Evolutionary conservation across 2,113 vertebrate genomes (phyloP), one percentile per base, ranked within the genome.

Genomic region (Scopus umbretta): DNA sequence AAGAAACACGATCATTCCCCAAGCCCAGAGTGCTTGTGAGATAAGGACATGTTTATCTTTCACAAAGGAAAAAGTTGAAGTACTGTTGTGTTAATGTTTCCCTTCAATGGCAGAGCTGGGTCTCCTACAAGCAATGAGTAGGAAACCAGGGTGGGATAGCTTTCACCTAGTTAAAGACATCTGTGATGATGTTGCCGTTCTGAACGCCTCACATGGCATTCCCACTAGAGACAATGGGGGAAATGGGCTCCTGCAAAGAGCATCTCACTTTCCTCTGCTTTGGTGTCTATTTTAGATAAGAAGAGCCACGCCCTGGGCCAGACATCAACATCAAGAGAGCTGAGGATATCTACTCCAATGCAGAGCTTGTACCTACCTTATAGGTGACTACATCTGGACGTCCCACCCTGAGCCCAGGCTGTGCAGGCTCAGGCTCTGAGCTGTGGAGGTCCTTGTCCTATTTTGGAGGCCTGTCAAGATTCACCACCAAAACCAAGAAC

Each of bases 211-310:
- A 30, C 2, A 1, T 3, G 6, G 50, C 17, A 32, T 34, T 81
- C 45, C 13, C 8, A 5, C 15, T 12, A 42, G 47, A 71, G 17
- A 27, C 13, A 58, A 18, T 1, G 3, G 38, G 9, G n/a, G 6
- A 45, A 92, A 59, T 0, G 0, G 21, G 10, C 34, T 17, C 47
- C 30, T 58, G 4, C 27, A 67, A 75, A 63, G 6, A 27, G 1
- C 10, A 16, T 23, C 42, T 19, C 58, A 38, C 23, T 79, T 75
- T 17, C 15, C 50, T 68, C 52, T 82, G 27, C 43, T 67, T 88
- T 63, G 7, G 5, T 27, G 19, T 21, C 42, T 63, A 0, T 56
- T 75, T 82, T 7, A n/a, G 27, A 13, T 12, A 7, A 63, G 19
- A 80, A 40, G 4, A 49, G 30, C 29, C 50, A 47, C 47, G n/a